Percentiles rank a stretch among this genome's conserved stretches.
Evolutionary conservation across 2,113 vertebrate species (phyloP).

Genomic region (Heterochromis multidens): DNA sequence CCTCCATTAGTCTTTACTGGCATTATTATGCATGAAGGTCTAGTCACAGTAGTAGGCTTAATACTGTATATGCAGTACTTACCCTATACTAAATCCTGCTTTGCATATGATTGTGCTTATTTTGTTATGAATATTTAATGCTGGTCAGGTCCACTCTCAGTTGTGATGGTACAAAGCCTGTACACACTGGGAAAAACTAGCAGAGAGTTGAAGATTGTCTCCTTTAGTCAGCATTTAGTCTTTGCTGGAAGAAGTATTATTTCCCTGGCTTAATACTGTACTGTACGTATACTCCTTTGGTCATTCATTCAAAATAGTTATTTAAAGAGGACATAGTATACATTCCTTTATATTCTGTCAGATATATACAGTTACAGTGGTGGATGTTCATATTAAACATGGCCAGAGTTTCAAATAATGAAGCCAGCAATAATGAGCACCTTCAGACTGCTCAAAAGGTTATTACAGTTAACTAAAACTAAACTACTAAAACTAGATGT

Average conservation of each 20-base stretch:
- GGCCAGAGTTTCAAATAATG: too few relatives aligned
- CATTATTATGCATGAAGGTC: slow-evolving; percentile 48
- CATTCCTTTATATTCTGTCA: neutral
- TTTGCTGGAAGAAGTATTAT: neutral
- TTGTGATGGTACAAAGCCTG: neutral
- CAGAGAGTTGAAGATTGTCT: neutral
- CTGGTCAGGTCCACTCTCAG: neutral
- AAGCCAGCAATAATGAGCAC: too few relatives aligned
- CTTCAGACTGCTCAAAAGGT: too few relatives aligned
- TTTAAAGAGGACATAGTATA: neutral
- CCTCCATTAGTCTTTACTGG: slow-evolving; percentile 8
- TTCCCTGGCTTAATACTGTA: neutral
- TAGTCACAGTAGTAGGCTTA: neutral
- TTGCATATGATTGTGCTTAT: slow-evolving; percentile 7
- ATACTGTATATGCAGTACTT: neutral
- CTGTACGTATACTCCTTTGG: neutral
- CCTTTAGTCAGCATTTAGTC: neutral
- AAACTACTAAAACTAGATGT: too few relatives aligned
- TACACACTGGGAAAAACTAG: neutral
- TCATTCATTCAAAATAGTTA: neutral
- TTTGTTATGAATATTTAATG: slow-evolving; percentile 54
- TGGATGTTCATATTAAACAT: neutral
- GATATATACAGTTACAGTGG: neutral
- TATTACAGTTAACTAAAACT: too few relatives aligned
- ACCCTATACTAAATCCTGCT: neutral